phyloP scores from a whole-genome alignment of 2,113 vertebrate genomes.

The Takifugu flavidus region DNA sequence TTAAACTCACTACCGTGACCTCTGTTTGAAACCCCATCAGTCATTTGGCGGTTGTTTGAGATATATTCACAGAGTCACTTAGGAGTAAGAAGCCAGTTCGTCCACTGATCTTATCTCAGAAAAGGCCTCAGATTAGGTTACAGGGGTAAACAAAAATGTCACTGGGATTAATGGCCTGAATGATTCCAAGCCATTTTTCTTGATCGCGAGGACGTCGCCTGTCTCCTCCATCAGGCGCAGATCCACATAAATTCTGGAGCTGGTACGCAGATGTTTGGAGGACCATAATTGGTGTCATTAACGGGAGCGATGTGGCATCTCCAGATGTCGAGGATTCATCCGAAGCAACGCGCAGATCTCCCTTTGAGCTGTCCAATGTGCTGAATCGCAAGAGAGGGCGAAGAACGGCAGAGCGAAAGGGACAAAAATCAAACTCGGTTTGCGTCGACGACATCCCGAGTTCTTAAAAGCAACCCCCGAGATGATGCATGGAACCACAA shows the following conservation, averaged over 20 bases:
- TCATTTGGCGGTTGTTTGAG: slow-evolving; percentile 50
- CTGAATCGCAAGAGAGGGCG: slow-evolving; percentile 54
- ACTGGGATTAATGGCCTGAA: slow-evolving; percentile 38
- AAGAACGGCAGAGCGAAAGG: not conserved
- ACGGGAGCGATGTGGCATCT: too few species aligned
- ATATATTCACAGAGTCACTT: slow-evolving; percentile 48
- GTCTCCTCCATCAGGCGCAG: slow-evolving; percentile 15
- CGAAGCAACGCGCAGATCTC: too few species aligned
- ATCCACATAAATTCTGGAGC: slow-evolving; percentile 18
- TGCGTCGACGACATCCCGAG: not conserved
- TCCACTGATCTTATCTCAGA: slow-evolving; percentile 59
- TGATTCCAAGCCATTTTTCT: slow-evolving; percentile 39
- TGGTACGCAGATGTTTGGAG: not conserved
- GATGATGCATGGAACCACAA: too few species aligned
- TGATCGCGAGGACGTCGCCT: not conserved
- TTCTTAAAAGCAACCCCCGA: too few species aligned
- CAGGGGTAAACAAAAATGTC: slow-evolving; percentile 57
- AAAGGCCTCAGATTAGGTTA: slow-evolving; percentile 60
- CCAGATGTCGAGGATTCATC: too few species aligned
- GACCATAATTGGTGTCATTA: not conserved
- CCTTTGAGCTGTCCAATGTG: slow-evolving; percentile 69
- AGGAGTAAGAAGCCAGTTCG: slow-evolving; percentile 41
- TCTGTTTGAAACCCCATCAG: slow-evolving; percentile 54
- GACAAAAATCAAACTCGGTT: not conserved
- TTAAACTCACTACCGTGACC: slow-evolving; percentile 31